Base-by-base conservation (phyloP, 1,140 invertebrate genomes). In the Drosophila tsacasi region DNA sequence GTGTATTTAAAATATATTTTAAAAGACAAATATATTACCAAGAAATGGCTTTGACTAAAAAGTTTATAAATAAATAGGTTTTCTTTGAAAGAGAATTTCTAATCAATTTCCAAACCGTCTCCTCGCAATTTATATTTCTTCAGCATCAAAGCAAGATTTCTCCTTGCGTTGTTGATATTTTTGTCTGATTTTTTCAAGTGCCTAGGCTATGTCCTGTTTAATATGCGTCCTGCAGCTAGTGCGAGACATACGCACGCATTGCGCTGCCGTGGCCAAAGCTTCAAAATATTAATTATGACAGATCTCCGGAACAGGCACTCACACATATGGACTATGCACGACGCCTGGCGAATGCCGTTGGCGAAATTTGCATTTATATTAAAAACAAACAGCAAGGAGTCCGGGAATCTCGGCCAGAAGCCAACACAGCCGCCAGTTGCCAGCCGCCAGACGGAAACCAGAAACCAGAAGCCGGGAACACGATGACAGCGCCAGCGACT, bases 321-420 rank as follows among this genome's bases (percentile, higher is more conserved):
- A 61, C 64, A 68, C 57, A 76, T 60, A 69, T 57, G 46, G 60
- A 76, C 49, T 37, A 13, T n/a, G 59, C 40, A 44, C 37, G 37
- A 76, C 44, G 49, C 71, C 55, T 73, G 58, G 60, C 44, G 65
- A 65, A 62, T 90, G 84, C 76, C 83, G 73, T 76, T 89, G 83
- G 76, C 72, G 63, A 90, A 89, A 89, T 89, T 89, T 89, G 84
- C 84, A 89, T 89, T 90, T 89, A 89, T 89, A 89, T 89, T 89
- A 89, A 89, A 89, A 89, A 89, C 84, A 87, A 87, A 90, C 84
- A 87, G 64, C 73, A 68, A 73, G 66, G 76, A 59, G 47, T 66
- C 67, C 46, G 80, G 61, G 58, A 61, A 74, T 74, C 71, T 61
- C 83, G 64, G 59, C 77, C 66, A 63, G 46, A 47, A 47, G 49